Evolutionary conservation across 2,113 vertebrate species (phyloP).

Genomic region (Synodontis membranacea): DNA sequence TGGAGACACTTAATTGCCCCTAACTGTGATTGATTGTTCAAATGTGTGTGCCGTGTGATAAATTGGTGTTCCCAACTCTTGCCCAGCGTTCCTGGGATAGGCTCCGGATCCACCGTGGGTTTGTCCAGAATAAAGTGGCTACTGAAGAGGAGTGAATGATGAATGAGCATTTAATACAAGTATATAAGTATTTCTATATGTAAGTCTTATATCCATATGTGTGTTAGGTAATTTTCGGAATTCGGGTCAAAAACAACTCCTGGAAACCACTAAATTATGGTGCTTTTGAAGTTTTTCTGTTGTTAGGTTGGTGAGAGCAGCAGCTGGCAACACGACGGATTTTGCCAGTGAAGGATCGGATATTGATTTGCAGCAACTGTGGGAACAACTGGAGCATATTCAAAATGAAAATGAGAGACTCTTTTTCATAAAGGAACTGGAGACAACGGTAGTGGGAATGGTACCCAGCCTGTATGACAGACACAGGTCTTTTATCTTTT

Average conservation of each 20-base stretch:
- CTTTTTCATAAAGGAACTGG: too few relatives aligned
- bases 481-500: constrained; percentile 23
- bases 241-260: not conserved
- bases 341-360: too few relatives aligned
- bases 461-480: too few relatives aligned
- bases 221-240: not conserved
- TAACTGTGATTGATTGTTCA: too few relatives aligned
- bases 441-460: not conserved
- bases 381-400: not conserved
- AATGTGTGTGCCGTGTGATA: not conserved
- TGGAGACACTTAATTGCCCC: not conserved
- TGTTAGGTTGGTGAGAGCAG: too few relatives aligned
- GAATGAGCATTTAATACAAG: not conserved
- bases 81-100: not conserved
- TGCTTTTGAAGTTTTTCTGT: too few relatives aligned
- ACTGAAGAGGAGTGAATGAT: not conserved
- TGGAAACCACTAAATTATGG: too few relatives aligned
- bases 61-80: not conserved
- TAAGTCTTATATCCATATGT: not conserved
- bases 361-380: not conserved
- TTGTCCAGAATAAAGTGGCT: not conserved
- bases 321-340: too few relatives aligned
- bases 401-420: constrained; percentile 1
- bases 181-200: not conserved
- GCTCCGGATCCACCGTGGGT: not conserved